Evolutionary conservation across 1,140 invertebrate species (phyloP).

Genomic region (Solen grandis): DNA sequence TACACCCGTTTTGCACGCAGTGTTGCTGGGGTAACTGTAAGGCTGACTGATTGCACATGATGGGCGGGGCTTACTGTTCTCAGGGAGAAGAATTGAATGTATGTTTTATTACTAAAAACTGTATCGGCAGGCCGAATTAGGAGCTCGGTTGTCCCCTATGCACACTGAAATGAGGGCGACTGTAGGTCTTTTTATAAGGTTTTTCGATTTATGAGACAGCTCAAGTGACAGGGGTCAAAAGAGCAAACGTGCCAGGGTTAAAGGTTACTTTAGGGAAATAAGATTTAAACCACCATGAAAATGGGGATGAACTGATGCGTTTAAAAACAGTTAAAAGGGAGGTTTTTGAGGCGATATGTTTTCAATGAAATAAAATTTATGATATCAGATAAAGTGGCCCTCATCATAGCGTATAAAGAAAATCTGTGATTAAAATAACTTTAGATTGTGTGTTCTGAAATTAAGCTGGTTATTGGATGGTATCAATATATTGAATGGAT

Average conservation of each 20-base stretch:
- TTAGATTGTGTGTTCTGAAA: too few species aligned
- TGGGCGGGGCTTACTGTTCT: constrained; percentile 12
- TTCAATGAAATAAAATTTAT: neutral
- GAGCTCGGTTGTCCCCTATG: too few species aligned
- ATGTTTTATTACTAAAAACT: constrained; percentile 24
- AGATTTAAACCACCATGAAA: neutral
- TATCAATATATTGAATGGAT: too few species aligned
- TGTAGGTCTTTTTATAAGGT: constrained; percentile 24
- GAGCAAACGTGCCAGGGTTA: constrained; percentile 7
- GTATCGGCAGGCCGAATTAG: too few species aligned
- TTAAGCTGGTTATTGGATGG: too few species aligned
- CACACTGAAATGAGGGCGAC: neutral
- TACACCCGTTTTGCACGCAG: too few species aligned
- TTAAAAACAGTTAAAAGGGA: neutral
- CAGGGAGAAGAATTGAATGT: neutral
- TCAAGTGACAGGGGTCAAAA: constrained; percentile 28
- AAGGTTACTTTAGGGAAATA: neutral
- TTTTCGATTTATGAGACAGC: constrained; percentile 6
- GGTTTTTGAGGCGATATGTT: neutral
- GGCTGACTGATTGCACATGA: constrained; percentile 5
- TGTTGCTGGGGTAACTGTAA: too few species aligned
- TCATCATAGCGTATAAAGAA: too few species aligned
- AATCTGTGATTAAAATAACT: too few species aligned
- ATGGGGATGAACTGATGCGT: neutral
- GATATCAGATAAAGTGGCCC: neutral